Evolutionary conservation across 2,888 invertebrate genomes (phyloP).

Genomic region (Leptopterna dolabrata): DNA sequence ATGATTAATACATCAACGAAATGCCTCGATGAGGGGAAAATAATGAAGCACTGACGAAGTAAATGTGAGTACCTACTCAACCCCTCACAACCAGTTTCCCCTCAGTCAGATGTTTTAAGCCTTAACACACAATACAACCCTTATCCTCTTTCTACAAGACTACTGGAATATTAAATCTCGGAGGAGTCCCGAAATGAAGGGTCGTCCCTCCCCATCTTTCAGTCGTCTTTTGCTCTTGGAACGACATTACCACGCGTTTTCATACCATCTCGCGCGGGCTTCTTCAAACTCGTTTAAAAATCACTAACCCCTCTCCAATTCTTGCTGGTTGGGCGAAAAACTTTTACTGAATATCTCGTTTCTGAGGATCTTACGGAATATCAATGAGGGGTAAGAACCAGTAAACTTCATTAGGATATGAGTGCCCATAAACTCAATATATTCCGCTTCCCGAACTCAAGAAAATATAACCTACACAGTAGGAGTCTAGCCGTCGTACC

Average conservation of each 20-base stretch:
- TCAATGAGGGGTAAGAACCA: neutral
- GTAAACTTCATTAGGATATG: neutral
- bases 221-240: neutral
- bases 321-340: neutral
- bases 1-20: neutral
- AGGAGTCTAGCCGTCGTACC: too few relatives aligned
- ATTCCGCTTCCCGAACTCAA: neutral
- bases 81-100: neutral
- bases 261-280: conserved; percentile 13
- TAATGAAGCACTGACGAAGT: neutral
- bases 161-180: neutral
- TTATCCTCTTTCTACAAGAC: neutral
- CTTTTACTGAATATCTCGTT: neutral
- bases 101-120: neutral
- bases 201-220: neutral
- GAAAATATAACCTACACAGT: too few relatives aligned
- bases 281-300: neutral
- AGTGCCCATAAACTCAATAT: neutral
- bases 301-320: neutral
- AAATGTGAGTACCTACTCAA: neutral
- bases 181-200: neutral
- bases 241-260: conserved; percentile 35
- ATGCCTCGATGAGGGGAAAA: neutral
- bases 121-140: neutral
- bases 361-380: neutral